Conservation (phyloP, 2,888 invertebrate genomes). For the Synanthedon andrenaeformis region DNA sequence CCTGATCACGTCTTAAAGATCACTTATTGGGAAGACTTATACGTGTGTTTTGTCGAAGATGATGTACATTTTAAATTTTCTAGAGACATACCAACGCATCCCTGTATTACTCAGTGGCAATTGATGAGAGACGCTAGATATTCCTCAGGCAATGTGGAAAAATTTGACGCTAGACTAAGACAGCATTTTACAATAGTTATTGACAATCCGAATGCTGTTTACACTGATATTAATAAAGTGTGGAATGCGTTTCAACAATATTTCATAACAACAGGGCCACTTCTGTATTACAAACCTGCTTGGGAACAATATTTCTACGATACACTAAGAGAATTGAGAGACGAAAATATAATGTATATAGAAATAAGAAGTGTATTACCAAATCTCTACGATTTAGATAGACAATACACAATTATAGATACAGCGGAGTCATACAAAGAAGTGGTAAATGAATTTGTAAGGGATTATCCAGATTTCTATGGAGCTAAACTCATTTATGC, state of each 20-base stretch:
- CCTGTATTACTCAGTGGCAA: conserved; percentile 53
- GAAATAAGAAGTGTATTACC: conserved; percentile 76
- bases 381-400: conserved; percentile 74
- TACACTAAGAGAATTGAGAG: conserved; percentile 71
- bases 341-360: conserved; percentile 78
- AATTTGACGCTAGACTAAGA: conserved; percentile 66
- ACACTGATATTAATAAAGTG: conserved; percentile 67
- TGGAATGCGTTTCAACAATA: conserved; percentile 72
- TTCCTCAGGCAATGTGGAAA: conserved; percentile 46
- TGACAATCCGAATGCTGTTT: conserved; percentile 50
- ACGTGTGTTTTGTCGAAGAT: conserved; percentile 53
- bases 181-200: conserved; percentile 68
- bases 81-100: conserved; percentile 17
- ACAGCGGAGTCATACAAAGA: conserved; percentile 69
- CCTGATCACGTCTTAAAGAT: conserved; percentile 72
- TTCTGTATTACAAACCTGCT: conserved; percentile 73
- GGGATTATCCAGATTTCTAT: conserved; percentile 73
- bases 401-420: conserved; percentile 56
- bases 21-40: conserved; percentile 73
- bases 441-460: conserved; percentile 67
- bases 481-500: conserved; percentile 80
- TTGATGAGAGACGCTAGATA: conserved; percentile 58
- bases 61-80: conserved; percentile 37
- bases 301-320: conserved; percentile 76
- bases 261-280: conserved; percentile 59